phyloP scores from a whole-genome alignment of 2,797 vertebrate genomes.

The Margarornis squamiger region DNA sequence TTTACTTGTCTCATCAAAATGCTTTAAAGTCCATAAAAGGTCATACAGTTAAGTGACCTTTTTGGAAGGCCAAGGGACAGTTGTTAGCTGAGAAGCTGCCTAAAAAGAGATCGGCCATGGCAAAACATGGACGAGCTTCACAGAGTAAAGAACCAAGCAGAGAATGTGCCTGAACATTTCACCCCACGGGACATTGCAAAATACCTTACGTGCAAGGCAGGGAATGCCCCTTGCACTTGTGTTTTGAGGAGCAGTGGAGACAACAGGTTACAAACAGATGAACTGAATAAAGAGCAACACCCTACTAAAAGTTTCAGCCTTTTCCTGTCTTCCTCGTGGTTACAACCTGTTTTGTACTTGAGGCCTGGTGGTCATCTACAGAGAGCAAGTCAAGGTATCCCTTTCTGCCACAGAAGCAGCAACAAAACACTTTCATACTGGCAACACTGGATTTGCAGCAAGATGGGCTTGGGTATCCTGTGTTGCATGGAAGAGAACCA shows the following conservation, averaged over 20 bases:
- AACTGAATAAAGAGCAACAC: background rate
- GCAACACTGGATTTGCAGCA: background rate
- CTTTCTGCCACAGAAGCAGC: background rate
- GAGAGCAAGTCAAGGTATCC: background rate
- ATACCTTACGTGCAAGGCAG: background rate
- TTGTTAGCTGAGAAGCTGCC: background rate
- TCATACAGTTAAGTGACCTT: background rate
- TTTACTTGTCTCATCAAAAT: background rate
- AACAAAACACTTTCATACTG: background rate
- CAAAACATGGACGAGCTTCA: background rate
- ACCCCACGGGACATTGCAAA: background rate
- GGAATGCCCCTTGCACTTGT: background rate
- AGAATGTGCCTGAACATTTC: background rate
- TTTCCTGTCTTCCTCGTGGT: background rate
- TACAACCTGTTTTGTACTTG: background rate
- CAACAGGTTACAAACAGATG: background rate
- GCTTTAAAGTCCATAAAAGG: background rate
- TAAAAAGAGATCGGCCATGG: background rate
- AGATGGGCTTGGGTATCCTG: background rate
- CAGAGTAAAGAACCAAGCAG: accelerated
- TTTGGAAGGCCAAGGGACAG: background rate
- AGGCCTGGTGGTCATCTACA: background rate
- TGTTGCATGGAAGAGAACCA: background rate
- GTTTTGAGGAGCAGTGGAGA: background rate
- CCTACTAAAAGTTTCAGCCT: background rate